Conservation (phyloP, 2,888 invertebrate genomes). For the Psococerastis gibbosa region DNA sequence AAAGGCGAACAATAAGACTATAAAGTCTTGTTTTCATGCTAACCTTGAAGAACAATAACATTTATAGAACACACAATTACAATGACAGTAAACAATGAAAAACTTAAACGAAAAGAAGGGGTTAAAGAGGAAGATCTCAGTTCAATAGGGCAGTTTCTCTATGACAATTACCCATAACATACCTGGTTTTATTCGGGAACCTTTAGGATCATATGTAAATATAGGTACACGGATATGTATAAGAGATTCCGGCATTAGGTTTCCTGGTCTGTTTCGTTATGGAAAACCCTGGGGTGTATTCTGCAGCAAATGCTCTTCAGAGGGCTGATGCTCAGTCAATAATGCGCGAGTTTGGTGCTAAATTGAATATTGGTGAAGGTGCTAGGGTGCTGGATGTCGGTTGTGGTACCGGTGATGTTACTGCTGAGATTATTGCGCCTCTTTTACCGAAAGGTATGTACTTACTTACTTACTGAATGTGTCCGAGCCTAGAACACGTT, state of each 20-base stretch:
- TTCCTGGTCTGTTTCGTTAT: slow-evolving; percentile 22
- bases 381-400: slow-evolving; percentile 20
- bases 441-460: slow-evolving; percentile 29
- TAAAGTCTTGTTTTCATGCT: too few relatives aligned
- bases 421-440: slow-evolving; percentile 33
- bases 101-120: too few relatives aligned
- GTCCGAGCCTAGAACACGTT: too few relatives aligned
- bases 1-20: too few relatives aligned
- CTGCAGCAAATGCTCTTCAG: slow-evolving; percentile 45
- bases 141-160: too few relatives aligned
- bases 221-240: not conserved
- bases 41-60: too few relatives aligned
- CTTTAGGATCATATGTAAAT: too few relatives aligned
- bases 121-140: too few relatives aligned
- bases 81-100: too few relatives aligned
- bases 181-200: too few relatives aligned
- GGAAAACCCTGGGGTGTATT: slow-evolving; percentile 46
- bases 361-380: slow-evolving; percentile 35
- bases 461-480: slow-evolving; percentile 3
- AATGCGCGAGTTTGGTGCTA: slow-evolving; percentile 38
- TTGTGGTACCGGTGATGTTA: slow-evolving; percentile 22
- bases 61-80: too few relatives aligned
- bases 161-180: too few relatives aligned
- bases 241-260: not conserved
- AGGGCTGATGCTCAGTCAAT: slow-evolving; percentile 41